Conservation (phyloP, 2,888 invertebrate species). For the Malthinus seriepunctatus region DNA sequence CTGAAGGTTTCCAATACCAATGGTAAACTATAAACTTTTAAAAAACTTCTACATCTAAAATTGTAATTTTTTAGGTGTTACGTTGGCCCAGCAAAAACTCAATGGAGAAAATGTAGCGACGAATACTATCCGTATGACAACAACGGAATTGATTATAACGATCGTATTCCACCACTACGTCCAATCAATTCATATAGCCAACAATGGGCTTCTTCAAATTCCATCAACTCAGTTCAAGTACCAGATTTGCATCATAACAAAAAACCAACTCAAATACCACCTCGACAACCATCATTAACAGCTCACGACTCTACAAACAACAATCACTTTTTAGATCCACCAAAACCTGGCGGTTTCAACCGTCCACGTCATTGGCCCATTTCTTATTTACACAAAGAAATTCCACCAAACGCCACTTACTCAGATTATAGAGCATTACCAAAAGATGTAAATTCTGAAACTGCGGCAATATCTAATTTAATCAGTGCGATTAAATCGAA, state of each 20-base stretch:
- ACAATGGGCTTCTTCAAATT: slow-evolving; percentile 5
- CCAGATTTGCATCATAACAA: slow-evolving; percentile 1
- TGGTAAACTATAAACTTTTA: slow-evolving; percentile 61
- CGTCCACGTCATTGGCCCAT: slow-evolving; percentile 70
- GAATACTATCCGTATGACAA: slow-evolving; percentile 70
- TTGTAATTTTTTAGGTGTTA: slow-evolving; percentile 68
- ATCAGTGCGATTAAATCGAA: slow-evolving; percentile 51
- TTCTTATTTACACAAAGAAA: slow-evolving; percentile 77
- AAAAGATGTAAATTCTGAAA: slow-evolving; percentile 33
- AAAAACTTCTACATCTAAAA: too few species aligned
- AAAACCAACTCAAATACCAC: slow-evolving; percentile 45
- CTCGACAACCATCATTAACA: slow-evolving; percentile 52
- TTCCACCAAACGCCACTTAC: slow-evolving; percentile 69
- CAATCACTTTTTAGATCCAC: slow-evolving; percentile 54
- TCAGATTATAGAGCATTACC: slow-evolving; percentile 31
- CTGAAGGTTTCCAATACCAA: slow-evolving; percentile 78
- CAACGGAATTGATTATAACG: slow-evolving; percentile 32
- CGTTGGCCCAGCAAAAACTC: slow-evolving; percentile 75
- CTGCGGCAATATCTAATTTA: slow-evolving; percentile 49
- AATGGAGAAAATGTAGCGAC: slow-evolving; percentile 88
- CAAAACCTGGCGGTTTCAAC: slow-evolving; percentile 58
- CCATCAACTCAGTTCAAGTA: slow-evolving; percentile 3
- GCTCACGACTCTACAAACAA: slow-evolving; percentile 51
- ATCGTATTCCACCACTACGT: slow-evolving; percentile 18
- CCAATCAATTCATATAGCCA: slow-evolving; percentile 5